Base-by-base conservation (phyloP, 1,140 invertebrate species). In the Globodera ellingtonae region DNA sequence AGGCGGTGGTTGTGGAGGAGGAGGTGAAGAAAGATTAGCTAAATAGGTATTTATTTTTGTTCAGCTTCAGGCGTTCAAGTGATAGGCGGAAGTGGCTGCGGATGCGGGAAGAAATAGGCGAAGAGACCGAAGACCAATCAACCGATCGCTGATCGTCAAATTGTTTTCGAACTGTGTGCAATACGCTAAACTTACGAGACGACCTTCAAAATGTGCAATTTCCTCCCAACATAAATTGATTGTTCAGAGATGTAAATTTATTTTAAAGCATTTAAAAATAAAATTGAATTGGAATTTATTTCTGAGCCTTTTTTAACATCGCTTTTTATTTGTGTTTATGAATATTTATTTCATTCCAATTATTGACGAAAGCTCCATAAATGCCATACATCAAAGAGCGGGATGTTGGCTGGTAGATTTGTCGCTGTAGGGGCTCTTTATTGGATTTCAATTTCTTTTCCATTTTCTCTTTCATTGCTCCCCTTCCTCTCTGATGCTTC, bases 31-130 rank as follows among this genome's bases (percentile, higher is more conserved):
- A 3, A 21, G 3, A 21, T 13, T 21, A 21, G 59, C 59, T 13
- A 21, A 3, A 3, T 13, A 13, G 59, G 59, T 65, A 65, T 65
- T 21, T 69, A 9, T 69, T 18, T 69, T 69, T 21, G 21, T 6
- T 21, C 21, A 44, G 66, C 9, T 21, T 44, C 66, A 69, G 66
- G 52, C 15, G 52, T 69, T 18, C 66, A 44, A 69, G 35, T 69
- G 21, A 69, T 69, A 3, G 66, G 66, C 66, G 21, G 21, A 21
- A 44, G 66, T 44, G 67, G 67, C 67, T 35, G 67, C 24, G 67
- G 67, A 10, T 70, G 67, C 46, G 67, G 67, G 4, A 70, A 70
- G n/a, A 44, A 70, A 70, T 70, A 35, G 67, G 35, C 67, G 46
- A 18, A 62, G 56, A 62, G 52, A 52, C 52, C 8, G 15, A 52